Conservation (phyloP, 2,888 invertebrate species). For the Drosophila hamatofila region DNA sequence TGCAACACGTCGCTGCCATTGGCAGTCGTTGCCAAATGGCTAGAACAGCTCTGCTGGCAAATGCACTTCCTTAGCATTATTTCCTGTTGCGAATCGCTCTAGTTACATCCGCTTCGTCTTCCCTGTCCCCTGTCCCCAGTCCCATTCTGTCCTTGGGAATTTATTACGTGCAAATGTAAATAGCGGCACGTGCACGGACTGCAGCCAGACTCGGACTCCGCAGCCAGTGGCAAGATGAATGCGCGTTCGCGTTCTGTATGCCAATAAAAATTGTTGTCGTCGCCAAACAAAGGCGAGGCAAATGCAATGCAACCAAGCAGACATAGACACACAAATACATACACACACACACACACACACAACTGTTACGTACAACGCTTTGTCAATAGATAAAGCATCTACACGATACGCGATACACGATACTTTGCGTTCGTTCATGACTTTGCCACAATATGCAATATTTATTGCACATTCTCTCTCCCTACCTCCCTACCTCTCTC, state of each 20-base stretch:
- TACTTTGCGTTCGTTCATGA: conserved; percentile 27
- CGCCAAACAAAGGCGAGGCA: conserved; percentile 70
- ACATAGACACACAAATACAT: background rate
- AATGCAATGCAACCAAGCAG: conserved; percentile 13
- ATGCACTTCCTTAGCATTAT: conserved; percentile 73
- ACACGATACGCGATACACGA: conserved; percentile 56
- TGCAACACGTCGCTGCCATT: conserved; percentile 78
- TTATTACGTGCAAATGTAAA: conserved; percentile 84
- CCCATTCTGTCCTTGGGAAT: conserved; percentile 58
- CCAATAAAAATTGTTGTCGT: conserved; percentile 69
- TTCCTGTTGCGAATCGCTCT: conserved; percentile 55
- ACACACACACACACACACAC: background rate
- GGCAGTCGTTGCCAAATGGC: conserved; percentile 18
- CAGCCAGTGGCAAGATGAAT: conserved; percentile 46
- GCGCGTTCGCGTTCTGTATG: conserved; percentile 38
- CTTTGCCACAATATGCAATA: conserved; percentile 50
- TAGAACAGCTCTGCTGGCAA: conserved; percentile 51
- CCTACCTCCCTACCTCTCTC: background rate
- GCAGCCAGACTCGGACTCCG: conserved; percentile 20
- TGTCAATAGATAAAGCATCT: conserved; percentile 75
- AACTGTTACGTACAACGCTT: conserved; percentile 36
- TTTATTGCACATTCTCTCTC: conserved; percentile 31
- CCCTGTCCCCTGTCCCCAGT: background rate
- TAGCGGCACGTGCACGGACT: conserved; percentile 76
- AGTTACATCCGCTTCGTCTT: background rate